phyloP scores from a whole-genome alignment of 2,797 vertebrate genomes.

The Emys orbicularis region DNA sequence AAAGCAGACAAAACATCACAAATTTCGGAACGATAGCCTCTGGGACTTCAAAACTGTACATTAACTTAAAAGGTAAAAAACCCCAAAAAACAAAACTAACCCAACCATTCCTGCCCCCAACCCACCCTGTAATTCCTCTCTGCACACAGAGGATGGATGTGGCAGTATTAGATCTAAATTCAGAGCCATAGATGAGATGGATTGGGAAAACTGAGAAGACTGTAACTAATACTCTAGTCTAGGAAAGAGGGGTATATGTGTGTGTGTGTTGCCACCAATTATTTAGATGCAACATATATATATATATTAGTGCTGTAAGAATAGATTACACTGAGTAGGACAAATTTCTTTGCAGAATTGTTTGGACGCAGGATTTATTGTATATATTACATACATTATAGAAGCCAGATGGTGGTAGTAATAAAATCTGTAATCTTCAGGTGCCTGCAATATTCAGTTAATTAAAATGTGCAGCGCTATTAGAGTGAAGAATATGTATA shows the following conservation, averaged over 20 bases:
- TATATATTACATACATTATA: background rate
- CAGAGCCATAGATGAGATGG: background rate
- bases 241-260: background rate
- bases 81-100: background rate
- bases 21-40: constrained; percentile 56
- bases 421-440: constrained; percentile 48
- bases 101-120: background rate
- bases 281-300: accelerated
- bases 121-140: accelerated
- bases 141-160: background rate
- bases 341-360: background rate
- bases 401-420: constrained; percentile 65
- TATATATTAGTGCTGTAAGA: background rate
- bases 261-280: background rate
- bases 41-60: background rate
- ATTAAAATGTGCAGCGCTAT: constrained; percentile 51
- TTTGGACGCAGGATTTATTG: constrained; percentile 33
- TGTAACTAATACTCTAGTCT: background rate
- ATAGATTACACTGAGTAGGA: background rate
- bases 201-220: background rate
- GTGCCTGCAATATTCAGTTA: constrained; percentile 46
- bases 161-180: background rate
- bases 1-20: constrained; percentile 81
- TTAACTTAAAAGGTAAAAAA: background rate
- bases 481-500: constrained; percentile 55